Percentiles rank a stretch among this genome's conserved stretches.
Conservation (phyloP, 2,888 invertebrate genomes). For the Trisateles emortualis region DNA sequence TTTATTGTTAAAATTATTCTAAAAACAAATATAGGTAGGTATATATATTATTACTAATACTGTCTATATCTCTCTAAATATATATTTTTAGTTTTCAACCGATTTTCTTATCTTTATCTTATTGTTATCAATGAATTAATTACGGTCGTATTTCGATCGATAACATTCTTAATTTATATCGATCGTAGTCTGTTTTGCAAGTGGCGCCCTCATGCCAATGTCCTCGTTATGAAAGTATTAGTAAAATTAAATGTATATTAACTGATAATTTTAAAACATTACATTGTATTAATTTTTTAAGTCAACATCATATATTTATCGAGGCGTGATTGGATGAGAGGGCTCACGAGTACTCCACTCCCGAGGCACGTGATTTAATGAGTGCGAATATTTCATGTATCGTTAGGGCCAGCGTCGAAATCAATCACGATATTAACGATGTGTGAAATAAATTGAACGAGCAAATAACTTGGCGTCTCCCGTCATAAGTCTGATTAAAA, state of each 20-base stretch:
- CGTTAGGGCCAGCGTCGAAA: slow-evolving; percentile 79
- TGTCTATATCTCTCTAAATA: too few relatives aligned
- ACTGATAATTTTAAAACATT: slow-evolving; percentile 30
- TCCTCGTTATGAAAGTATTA: too few relatives aligned
- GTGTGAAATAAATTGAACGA: slow-evolving; percentile 79
- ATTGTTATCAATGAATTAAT: too few relatives aligned
- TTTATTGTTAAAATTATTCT: too few relatives aligned
- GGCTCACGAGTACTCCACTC: slow-evolving; percentile 70
- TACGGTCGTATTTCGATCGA: too few relatives aligned
- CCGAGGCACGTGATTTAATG: slow-evolving; percentile 77
- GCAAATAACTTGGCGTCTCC: slow-evolving; percentile 59
- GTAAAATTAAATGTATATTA: slow-evolving; percentile 1
- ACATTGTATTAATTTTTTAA: slow-evolving; percentile 59
- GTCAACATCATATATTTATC: slow-evolving; percentile 67
- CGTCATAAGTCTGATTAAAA: slow-evolving; percentile 43
- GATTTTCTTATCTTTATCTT: too few relatives aligned
- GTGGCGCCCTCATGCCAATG: too few relatives aligned
- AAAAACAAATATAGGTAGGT: too few relatives aligned
- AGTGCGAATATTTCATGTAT: slow-evolving; percentile 83
- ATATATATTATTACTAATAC: too few relatives aligned
- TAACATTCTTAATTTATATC: too few relatives aligned
- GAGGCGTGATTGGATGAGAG: slow-evolving; percentile 71
- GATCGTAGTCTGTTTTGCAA: too few relatives aligned
- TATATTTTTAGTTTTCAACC: too few relatives aligned
- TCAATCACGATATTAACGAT: slow-evolving; percentile 83